Conservation (phyloP, 2,113 vertebrate species). For the Gadus macrocephalus region DNA sequence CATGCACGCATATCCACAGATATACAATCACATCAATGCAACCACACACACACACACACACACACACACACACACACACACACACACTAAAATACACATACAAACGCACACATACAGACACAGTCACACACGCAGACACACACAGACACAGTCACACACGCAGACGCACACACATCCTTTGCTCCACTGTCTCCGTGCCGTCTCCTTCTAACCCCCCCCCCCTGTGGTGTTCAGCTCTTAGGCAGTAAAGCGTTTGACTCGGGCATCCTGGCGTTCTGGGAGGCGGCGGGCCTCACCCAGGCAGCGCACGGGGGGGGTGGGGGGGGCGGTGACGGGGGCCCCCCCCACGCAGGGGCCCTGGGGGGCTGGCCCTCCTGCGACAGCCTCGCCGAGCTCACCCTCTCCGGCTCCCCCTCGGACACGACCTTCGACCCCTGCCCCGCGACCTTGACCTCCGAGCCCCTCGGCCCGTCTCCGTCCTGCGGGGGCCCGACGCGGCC, state of each 20-base stretch:
- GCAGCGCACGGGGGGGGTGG: no score
- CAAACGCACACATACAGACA: no score
- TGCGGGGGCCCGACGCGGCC: slow-evolving; percentile 32
- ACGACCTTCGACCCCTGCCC: not conserved
- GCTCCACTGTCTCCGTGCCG: not conserved
- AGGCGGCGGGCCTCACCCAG: slow-evolving; percentile 49
- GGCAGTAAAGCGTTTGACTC: slow-evolving; percentile 61
- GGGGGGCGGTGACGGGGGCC: not conserved
- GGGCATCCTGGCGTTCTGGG: slow-evolving; percentile 65
- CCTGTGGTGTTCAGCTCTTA: slow-evolving; percentile 37
- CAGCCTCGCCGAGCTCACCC: slow-evolving; percentile 60
- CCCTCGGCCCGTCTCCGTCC: slow-evolving; percentile 27
- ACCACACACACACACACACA: no score
- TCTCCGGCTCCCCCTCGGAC: not conserved
- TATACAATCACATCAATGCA: no score
- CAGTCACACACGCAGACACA: no score
- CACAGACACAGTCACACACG: no score
- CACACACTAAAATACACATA: no score
- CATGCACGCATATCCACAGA: no score
- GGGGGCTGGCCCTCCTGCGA: slow-evolving; percentile 61
- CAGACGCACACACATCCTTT: not conserved
- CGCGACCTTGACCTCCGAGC: not conserved
- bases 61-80: no score
- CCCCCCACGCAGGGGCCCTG: slow-evolving; percentile 12
- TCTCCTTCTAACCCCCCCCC: not conserved